These are phyloP conservation scores for Sebastes dallii DNA, from an alignment of 2,797 vertebrate genomes.

Conservation along the genomic window DNA sequence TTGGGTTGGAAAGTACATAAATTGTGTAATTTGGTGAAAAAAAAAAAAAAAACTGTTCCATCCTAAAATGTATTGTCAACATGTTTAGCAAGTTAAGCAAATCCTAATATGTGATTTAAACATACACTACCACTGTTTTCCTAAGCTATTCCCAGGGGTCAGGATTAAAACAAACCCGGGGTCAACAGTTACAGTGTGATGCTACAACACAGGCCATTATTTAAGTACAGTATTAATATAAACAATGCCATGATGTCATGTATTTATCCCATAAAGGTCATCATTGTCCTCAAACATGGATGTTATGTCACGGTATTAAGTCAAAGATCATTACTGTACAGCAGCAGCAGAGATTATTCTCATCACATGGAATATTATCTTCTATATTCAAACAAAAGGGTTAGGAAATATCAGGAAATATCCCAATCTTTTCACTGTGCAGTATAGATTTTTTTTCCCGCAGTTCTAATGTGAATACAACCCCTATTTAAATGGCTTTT, in stretches of 20 bases:
- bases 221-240: constrained; percentile 22
- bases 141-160: background rate
- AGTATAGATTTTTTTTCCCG: background rate
- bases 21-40: background rate
- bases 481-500: background rate
- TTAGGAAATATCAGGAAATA: background rate
- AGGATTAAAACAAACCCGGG: background rate
- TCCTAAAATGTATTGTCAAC: background rate
- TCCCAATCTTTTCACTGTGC: background rate
- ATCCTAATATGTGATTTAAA: background rate
- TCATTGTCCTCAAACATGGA: constrained; percentile 8
- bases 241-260: constrained; percentile 19
- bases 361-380: constrained; percentile 3
- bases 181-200: background rate
- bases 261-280: constrained; percentile 36
- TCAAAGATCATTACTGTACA: constrained; percentile 23
- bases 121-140: background rate
- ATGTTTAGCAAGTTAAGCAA: background rate
- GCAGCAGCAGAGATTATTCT: constrained; percentile 27
- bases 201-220: constrained; percentile 24
- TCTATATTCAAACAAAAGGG: background rate
- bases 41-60: background rate
- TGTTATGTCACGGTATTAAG: constrained; percentile 7
- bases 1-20: background rate
- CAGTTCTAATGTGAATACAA: background rate